These are phyloP conservation scores for Takifugu rubripes DNA, from an alignment of 2,797 vertebrate species.

Conservation along the genomic window DNA sequence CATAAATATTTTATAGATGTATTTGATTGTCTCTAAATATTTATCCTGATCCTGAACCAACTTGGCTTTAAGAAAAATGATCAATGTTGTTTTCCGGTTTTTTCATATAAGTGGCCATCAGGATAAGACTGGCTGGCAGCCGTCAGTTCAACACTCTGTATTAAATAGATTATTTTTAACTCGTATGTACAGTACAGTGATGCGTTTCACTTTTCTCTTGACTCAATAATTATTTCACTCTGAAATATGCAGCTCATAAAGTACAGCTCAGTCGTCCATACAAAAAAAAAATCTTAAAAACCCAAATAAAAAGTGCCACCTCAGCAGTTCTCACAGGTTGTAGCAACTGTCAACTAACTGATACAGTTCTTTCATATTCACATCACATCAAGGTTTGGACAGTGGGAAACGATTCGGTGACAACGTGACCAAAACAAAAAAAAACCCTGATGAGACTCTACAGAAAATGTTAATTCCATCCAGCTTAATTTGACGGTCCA, in stretches of 20 bases:
- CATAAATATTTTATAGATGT: too few species aligned
- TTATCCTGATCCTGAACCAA: too few species aligned
- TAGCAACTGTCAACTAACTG: constrained; percentile 2
- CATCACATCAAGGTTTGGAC: neutral
- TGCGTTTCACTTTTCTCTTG: neutral
- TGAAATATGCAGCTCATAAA: constrained; percentile 1
- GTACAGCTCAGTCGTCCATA: constrained; percentile 3
- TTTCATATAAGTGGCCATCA: neutral
- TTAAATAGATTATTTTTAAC: neutral
- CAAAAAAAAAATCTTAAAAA: neutral
- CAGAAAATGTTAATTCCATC: constrained; percentile 61
- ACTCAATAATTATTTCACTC: neutral
- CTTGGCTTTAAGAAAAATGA: too few species aligned
- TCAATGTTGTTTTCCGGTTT: neutral
- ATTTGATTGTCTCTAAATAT: too few species aligned
- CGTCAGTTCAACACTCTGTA: neutral
- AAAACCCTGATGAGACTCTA: constrained; percentile 14
- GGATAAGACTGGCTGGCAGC: neutral
- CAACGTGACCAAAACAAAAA: constrained; percentile 2
- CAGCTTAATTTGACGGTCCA: too few species aligned
- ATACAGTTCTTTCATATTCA: neutral
- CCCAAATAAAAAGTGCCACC: neutral
- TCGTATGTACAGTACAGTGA: too few species aligned
- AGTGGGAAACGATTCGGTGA: neutral
- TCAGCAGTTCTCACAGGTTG: neutral